phyloP scores from a whole-genome alignment of 2,113 vertebrate genomes.

The Tyrannus savana region DNA sequence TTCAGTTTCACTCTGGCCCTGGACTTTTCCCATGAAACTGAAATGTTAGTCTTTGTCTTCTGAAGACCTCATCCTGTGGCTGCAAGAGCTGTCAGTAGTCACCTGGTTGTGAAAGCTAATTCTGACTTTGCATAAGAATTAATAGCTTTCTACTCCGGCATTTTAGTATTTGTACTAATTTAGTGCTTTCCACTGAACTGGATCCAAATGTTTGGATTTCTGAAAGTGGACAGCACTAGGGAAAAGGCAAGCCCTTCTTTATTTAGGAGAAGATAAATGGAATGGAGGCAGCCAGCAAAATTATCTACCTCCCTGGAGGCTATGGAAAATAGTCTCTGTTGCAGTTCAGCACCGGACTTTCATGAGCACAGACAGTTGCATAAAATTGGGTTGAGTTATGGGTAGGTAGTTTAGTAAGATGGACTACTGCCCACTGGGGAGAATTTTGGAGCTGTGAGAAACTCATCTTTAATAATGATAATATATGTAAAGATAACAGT shows the following conservation, averaged over 20 bases:
- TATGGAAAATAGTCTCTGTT: not conserved
- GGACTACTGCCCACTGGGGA: slow-evolving; percentile 56
- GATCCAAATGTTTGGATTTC: not conserved
- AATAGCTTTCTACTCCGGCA: not conserved
- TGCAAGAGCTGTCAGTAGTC: not conserved
- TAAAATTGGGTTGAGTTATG: slow-evolving; percentile 53
- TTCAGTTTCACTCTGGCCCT: not conserved
- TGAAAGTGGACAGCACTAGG: not conserved
- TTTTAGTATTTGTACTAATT: slow-evolving; percentile 15
- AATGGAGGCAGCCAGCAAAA: slow-evolving; percentile 3
- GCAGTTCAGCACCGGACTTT: slow-evolving; percentile 8
- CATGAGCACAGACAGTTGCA: slow-evolving; percentile 24
- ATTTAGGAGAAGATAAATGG: not conserved
- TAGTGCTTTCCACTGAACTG: not conserved
- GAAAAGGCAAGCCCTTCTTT: not conserved
- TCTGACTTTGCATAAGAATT: not conserved
- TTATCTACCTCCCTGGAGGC: slow-evolving; percentile 10
- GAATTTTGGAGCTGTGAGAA: slow-evolving; percentile 58
- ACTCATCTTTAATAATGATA: slow-evolving; percentile 47
- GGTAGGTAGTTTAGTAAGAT: slow-evolving; percentile 50
- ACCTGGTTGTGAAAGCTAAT: not conserved
- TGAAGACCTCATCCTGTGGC: not conserved
- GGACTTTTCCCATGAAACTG: not conserved
- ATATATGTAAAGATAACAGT: slow-evolving; percentile 51
- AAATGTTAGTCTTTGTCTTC: not conserved